These are phyloP conservation scores for Podarcis cretensis DNA, from an alignment of 2,113 vertebrate genomes.

Conservation along the genomic window DNA sequence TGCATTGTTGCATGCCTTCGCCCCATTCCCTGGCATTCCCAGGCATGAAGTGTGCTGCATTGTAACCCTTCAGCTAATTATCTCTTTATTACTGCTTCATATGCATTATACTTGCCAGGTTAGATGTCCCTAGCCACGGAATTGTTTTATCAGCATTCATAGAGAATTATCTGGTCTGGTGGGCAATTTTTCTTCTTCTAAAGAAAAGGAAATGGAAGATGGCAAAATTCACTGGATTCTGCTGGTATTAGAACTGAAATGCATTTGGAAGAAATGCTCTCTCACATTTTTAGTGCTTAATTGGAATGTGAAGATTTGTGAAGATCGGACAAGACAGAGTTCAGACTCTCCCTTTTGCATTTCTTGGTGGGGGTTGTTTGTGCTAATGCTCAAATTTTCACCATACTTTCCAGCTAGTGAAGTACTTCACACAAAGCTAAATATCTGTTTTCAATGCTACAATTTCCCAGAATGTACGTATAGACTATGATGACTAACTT, in stretches of 20 bases:
- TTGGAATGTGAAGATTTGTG: background rate
- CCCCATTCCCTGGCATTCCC: slow-evolving; percentile 59
- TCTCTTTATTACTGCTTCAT: slow-evolving; percentile 59
- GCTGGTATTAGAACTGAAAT: background rate
- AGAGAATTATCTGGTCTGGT: background rate
- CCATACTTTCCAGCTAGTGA: background rate
- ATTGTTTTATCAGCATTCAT: slow-evolving; percentile 32
- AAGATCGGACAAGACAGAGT: background rate
- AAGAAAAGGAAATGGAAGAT: slow-evolving; percentile 2
- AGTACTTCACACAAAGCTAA: background rate
- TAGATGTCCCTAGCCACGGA: slow-evolving; percentile 52
- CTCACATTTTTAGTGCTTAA: background rate
- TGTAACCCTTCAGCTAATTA: slow-evolving; percentile 65
- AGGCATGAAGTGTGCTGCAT: slow-evolving; percentile 49
- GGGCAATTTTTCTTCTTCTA: background rate
- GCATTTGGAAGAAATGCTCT: background rate
- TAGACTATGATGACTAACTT: no score
- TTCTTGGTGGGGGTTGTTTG: rapidly evolving
- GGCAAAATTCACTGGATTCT: slow-evolving; percentile 24
- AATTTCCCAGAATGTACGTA: background rate
- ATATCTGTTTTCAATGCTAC: background rate
- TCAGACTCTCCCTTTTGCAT: background rate
- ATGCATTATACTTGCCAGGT: slow-evolving; percentile 62
- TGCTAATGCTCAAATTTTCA: background rate
- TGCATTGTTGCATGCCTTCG: slow-evolving; percentile 53